Percentiles rank a stretch among this genome's conserved stretches.
These are phyloP conservation scores for Dugesia japonica DNA, from an alignment of 2,888 invertebrate species.

Conservation along the genomic window DNA sequence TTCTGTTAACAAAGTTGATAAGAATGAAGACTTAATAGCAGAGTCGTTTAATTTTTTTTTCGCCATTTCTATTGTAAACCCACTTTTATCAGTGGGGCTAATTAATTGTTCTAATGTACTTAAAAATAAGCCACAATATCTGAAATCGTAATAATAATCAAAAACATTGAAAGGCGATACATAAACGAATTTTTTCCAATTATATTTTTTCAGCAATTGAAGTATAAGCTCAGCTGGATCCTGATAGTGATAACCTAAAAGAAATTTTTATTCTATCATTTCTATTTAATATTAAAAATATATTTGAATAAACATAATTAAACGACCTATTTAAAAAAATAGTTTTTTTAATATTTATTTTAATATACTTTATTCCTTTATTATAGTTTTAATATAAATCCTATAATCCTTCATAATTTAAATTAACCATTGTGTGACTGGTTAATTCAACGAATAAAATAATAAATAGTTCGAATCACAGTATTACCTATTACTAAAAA, in stretches of 20 bases:
- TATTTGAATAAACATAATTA: no score
- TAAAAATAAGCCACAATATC: neutral
- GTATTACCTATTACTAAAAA: no score
- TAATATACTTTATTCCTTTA: no score
- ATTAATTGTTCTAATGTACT: neutral
- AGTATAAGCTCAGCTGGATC: neutral
- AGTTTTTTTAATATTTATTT: no score
- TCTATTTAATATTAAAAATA: no score
- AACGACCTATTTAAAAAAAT: no score
- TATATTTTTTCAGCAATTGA: neutral
- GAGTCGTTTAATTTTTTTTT: neutral
- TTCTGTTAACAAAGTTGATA: neutral
- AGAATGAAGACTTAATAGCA: neutral
- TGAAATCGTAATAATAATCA: constrained; percentile 10
- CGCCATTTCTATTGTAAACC: neutral
- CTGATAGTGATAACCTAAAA: neutral
- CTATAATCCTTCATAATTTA: no score
- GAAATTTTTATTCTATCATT: no score
- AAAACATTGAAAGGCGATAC: neutral
- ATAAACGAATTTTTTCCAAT: neutral
- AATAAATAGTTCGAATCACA: no score
- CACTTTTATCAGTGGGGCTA: neutral
- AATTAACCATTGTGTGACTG: no score
- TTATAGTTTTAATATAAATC: no score
- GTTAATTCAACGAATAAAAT: no score